Conservation (phyloP, 2,888 invertebrate genomes). For the Crocallis elinguaria region DNA sequence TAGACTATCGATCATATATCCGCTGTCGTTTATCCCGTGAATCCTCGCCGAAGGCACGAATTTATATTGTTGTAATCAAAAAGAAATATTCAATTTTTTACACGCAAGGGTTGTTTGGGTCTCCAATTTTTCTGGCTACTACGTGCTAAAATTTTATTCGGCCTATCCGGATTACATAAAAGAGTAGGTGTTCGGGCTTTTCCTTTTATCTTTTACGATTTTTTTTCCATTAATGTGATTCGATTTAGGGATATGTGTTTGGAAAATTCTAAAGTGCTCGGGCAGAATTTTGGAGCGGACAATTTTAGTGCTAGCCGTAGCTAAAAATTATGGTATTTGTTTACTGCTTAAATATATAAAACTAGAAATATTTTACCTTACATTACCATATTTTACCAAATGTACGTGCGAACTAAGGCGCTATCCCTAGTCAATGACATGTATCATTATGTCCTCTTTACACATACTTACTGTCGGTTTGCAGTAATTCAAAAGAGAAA, state of each 20-base stretch:
- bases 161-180: conserved; percentile 79
- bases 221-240: conserved; percentile 28
- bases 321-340: no score
- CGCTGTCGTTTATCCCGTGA: conserved; percentile 38
- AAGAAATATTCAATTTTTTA: conserved; percentile 82
- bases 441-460: no score
- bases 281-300: neutral
- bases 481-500: no score
- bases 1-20: no score
- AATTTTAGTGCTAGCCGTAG: neutral
- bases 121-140: conserved; percentile 66
- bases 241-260: conserved; percentile 24
- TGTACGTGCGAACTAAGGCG: no score
- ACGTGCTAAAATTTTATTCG: conserved; percentile 83
- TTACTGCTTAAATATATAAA: no score
- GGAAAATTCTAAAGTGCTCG: conserved; percentile 3
- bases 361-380: no score
- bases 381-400: no score
- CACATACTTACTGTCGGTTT: no score
- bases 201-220: conserved; percentile 48
- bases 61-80: conserved; percentile 85
- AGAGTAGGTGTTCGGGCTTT: conserved; percentile 56
- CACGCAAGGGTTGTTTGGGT: conserved; percentile 70
- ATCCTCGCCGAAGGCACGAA: conserved; percentile 61
- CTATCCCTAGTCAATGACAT: no score